Conservation (phyloP, 2,797 vertebrate genomes). For the Zenarchopterus dispar region DNA sequence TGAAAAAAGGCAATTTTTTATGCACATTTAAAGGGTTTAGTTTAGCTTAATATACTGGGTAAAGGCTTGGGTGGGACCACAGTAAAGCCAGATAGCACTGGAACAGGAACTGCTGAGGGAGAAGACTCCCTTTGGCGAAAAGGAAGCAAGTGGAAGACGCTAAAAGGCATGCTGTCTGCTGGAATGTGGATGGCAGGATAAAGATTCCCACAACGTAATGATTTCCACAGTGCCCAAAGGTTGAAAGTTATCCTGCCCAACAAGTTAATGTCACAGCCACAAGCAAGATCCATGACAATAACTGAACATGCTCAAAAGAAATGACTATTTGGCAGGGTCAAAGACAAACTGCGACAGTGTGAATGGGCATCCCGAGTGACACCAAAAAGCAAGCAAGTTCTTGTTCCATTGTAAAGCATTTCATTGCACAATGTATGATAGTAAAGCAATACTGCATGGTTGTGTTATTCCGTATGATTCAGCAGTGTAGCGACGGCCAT, state of each 20-base stretch:
- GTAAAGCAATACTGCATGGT: constrained; percentile 81
- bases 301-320: constrained; percentile 44
- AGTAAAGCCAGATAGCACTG: constrained; percentile 68
- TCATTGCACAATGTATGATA: constrained; percentile 68
- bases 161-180: constrained; percentile 61
- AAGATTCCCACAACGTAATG: constrained; percentile 41
- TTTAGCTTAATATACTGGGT: constrained; percentile 86
- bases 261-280: constrained; percentile 58
- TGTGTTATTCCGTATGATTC: constrained; percentile 65
- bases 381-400: constrained; percentile 53
- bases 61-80: constrained; percentile 75
- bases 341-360: constrained; percentile 29
- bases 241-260: constrained; percentile 64
- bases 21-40: constrained; percentile 85
- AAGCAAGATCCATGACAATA: constrained; percentile 40
- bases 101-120: constrained; percentile 26
- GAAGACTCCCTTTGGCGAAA: constrained; percentile 39
- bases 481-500: constrained; percentile 61
- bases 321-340: constrained; percentile 61
- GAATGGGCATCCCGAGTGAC: constrained; percentile 37
- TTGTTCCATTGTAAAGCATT: constrained; percentile 70
- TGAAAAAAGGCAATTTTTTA: constrained; percentile 44
- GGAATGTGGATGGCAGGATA: constrained; percentile 81
- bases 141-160: constrained; percentile 58
- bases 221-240: constrained; percentile 35